Percentiles rank a stretch among this genome's conserved stretches.
These are phyloP conservation scores for Saiga tatarica DNA, from an alignment of 2,113 vertebrate genomes.

Conservation along the genomic window DNA sequence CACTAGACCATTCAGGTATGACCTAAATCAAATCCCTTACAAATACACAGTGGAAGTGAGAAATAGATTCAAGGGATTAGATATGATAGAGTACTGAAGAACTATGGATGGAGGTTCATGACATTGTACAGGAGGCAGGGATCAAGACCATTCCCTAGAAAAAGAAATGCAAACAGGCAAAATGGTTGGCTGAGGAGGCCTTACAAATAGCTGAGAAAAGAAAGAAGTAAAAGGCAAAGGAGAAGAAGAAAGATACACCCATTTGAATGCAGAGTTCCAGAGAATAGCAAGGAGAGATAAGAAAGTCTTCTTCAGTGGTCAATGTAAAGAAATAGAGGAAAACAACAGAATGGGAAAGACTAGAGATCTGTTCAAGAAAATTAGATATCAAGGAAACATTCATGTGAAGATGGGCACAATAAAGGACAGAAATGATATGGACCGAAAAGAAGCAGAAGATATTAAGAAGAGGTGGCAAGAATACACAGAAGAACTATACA, in stretches of 20 bases:
- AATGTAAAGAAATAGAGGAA: not conserved
- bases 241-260: not conserved
- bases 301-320: not conserved
- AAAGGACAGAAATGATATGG: not conserved
- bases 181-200: not conserved
- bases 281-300: not conserved
- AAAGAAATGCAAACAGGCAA: not conserved
- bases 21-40: not conserved
- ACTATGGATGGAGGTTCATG: not conserved
- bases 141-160: not conserved
- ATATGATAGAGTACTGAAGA: not conserved
- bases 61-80: not conserved
- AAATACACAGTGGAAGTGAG: not conserved
- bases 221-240: not conserved
- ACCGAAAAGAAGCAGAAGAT: not conserved
- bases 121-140: not conserved
- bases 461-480: not conserved
- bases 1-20: not conserved
- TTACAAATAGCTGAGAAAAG: not conserved
- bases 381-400: not conserved
- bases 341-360: not conserved
- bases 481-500: not conserved
- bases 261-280: not conserved
- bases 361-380: not conserved
- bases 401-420: not conserved